phyloP scores from a whole-genome alignment of 2,113 vertebrate genomes.

The Puffinus mauretanicus region DNA sequence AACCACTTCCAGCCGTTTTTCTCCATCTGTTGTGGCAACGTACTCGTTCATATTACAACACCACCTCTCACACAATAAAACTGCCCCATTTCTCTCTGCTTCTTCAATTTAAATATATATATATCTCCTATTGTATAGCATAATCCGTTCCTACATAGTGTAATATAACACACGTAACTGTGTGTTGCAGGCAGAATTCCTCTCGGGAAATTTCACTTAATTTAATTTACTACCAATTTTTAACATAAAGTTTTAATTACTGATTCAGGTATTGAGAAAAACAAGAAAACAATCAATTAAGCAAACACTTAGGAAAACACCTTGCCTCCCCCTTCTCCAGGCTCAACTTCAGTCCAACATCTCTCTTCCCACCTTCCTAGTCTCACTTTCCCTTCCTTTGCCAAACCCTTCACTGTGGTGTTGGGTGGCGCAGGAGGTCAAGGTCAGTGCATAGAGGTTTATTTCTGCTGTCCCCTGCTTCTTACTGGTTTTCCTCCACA shows the following conservation, averaged over 20 bases:
- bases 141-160: background rate
- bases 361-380: background rate
- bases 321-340: background rate
- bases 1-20: background rate
- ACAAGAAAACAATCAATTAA: background rate
- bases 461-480: background rate
- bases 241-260: background rate
- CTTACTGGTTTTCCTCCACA: background rate
- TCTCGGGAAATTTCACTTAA: background rate
- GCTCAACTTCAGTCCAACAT: background rate
- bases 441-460: background rate
- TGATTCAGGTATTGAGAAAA: background rate
- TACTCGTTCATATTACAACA: background rate
- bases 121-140: background rate
- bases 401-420: background rate
- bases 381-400: background rate
- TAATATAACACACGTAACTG: background rate
- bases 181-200: background rate
- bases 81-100: background rate
- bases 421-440: fast-evolving
- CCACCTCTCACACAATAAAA: background rate
- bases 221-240: background rate
- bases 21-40: background rate
- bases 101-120: background rate
- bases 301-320: background rate